Evolutionary conservation across 2,888 invertebrate genomes (phyloP), one percentile per base, ranked within the genome.

Genomic region (Tinea pellionella): DNA sequence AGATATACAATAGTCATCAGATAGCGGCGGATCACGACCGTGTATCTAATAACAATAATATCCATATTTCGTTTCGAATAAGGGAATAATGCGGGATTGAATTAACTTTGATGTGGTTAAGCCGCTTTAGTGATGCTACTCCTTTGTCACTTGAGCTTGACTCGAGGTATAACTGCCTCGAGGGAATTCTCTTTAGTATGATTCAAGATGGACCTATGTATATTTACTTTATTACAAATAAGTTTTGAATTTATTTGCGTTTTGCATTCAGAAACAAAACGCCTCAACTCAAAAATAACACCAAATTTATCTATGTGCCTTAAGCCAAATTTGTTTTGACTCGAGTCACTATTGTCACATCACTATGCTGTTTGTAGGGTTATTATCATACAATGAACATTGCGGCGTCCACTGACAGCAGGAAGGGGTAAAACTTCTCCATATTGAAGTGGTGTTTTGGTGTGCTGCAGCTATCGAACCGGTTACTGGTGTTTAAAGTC

Each of bases 351-450:
- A 6, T 24, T 24, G 24, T 6, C 24, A 24, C 24, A 24, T 24
- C 24, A 24, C 24, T 24, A 24, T 24, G 24, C 24, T 24, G 24
- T 24, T 24, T 19, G 59, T 30, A 16, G 42, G 24, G 41, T 37
- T 16, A 87, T 87, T 87, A 86, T 84, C 86, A 87, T 86, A 87
- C 86, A 87, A 87, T 87, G 69, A 73, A 79, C 77, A 78, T 81
- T 86, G 69, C 69, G 72, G 78, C 18, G 53, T n/a, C 24, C 53
- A 24, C 53, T 53, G 53, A 53, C 53, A 53, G 24, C 53, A 24
- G 19, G 53, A 37, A 16, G 59, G 57, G 13, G 16, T 9, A 47
- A 53, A 12, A n/a, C 19, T 53, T 18, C 24, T 53, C 53, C 53
- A 53, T 53, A 53, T 53, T 53, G 53, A 53, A 53, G 53, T 24